Evolutionary conservation across 1,140 invertebrate species (phyloP).

Genomic region (Drosophila guanche): DNA sequence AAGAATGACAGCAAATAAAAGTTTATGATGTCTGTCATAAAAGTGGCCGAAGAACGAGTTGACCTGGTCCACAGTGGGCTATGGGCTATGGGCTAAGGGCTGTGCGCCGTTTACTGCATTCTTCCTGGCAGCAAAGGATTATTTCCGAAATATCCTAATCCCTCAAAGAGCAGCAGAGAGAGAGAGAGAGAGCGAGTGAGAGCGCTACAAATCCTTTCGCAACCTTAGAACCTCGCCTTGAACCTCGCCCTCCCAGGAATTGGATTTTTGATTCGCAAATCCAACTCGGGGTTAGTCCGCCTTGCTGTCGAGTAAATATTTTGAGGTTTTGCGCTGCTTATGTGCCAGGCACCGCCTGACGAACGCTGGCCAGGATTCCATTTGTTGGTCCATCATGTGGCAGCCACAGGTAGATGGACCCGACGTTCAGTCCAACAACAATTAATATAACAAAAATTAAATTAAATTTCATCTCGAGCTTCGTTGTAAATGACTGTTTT

Average conservation of each 20-base stretch:
- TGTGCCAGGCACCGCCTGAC: constrained; percentile 57
- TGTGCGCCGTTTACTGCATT: constrained; percentile 58
- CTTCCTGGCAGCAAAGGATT: constrained; percentile 81
- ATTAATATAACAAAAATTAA: constrained; percentile 65
- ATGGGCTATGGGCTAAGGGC: not conserved
- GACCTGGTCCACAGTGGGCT: constrained; percentile 25
- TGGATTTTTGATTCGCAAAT: constrained; percentile 60
- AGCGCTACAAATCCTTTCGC: constrained; percentile 63
- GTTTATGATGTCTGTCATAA: constrained; percentile 69
- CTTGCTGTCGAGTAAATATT: constrained; percentile 66
- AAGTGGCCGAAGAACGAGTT: constrained; percentile 52
- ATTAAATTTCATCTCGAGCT: constrained; percentile 55
- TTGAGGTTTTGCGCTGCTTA: constrained; percentile 82
- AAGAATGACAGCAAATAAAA: constrained; percentile 79
- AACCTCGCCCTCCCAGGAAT: constrained; percentile 59
- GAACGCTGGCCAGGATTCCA: constrained; percentile 2
- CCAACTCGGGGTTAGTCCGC: constrained; percentile 43
- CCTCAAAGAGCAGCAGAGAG: constrained; percentile 14
- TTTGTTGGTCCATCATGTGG: constrained; percentile 59
- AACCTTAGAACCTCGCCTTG: constrained; percentile 22
- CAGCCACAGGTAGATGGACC: constrained; percentile 48
- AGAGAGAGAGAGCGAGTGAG: not conserved
- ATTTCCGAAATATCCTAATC: constrained; percentile 73
- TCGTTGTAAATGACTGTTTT: constrained; percentile 76
- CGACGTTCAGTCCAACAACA: constrained; percentile 29